These are phyloP conservation scores for Elanoides forficatus DNA, from an alignment of 2,113 vertebrate species.

Conservation along the genomic window DNA sequence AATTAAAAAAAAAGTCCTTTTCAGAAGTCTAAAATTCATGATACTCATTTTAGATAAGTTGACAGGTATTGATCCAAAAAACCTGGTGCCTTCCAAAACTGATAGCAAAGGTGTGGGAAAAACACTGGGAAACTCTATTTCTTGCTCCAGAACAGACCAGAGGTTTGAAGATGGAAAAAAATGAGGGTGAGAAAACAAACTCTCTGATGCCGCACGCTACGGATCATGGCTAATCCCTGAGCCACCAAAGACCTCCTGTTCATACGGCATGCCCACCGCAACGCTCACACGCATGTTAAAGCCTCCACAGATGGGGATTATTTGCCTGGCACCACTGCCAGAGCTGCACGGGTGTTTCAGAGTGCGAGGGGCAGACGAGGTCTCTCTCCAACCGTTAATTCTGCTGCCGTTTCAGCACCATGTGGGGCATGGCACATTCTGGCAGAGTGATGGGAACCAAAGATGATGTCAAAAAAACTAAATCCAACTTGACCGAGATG, in stretches of 20 bases:
- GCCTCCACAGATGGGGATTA: not conserved
- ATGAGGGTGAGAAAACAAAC: not conserved
- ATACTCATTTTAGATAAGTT: not conserved
- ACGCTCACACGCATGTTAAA: accelerated
- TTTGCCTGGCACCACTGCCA: not conserved
- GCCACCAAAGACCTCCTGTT: not conserved
- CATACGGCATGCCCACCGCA: accelerated
- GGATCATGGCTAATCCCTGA: too few relatives aligned
- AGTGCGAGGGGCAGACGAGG: not conserved
- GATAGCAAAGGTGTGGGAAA: not conserved
- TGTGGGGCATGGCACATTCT: accelerated
- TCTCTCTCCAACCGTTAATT: not conserved
- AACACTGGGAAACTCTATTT: not conserved
- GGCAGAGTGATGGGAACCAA: too few relatives aligned
- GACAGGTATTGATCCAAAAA: not conserved
- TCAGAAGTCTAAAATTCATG: not conserved
- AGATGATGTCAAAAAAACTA: not conserved
- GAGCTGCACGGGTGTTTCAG: not conserved
- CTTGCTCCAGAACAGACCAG: not conserved
- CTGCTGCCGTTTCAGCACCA: not conserved
- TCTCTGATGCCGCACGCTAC: not conserved
- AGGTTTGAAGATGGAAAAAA: not conserved
- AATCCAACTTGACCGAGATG: not conserved
- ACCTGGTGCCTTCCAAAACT: not conserved
- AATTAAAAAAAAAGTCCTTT: not conserved